Evolutionary conservation across 1,140 invertebrate species (phyloP), one percentile per base, ranked within the genome.

Genomic region (Drosophila pandora): DNA sequence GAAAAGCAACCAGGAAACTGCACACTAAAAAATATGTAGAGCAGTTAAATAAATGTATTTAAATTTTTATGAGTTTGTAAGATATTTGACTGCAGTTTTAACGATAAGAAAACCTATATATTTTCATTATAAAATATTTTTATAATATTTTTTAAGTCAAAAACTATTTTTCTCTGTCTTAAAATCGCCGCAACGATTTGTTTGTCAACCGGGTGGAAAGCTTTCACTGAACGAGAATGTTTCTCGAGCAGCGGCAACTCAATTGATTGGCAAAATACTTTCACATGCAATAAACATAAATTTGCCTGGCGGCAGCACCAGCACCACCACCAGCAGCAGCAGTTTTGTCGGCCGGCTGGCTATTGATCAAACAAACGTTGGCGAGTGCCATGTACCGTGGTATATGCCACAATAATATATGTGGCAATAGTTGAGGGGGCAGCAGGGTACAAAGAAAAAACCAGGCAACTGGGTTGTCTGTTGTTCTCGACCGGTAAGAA

Each of bases 361-460:
- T 87, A 85, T 85, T 81, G 82, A 85, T 85, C 82, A 85, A 85
- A 85, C 81, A 84, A 79, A 63, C 55, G 45, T 28, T n/a, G 53
- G 25, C 54, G 55, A 79, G 55, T 62, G 56, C 69, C 68, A 65
- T 43, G 57, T 23, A 47, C 9, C 49, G 73, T 67, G 65, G 37
- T n/a, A 47, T 17, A 17, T 17, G 17, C 34, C 9, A 48, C 28
- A 7, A 12, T 1, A 7, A 41, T 28, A 39, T 61, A 52, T 23
- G 21, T 65, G 48, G 45, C 49, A 54, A 32, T 41, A 53, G 30
- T 34, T 34, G 32, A 10, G 32, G 17, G 41, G 13, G 39, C 12
- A 54, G 39, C 12, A 54, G 34, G 17, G 53, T 13, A n/a, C 1
- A 37, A 37, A 12, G 12, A 32, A 23, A 78, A 74, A 73, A 79